Evolutionary conservation across 2,888 invertebrate genomes (phyloP).

Genomic region (Dysmachus trigonus): DNA sequence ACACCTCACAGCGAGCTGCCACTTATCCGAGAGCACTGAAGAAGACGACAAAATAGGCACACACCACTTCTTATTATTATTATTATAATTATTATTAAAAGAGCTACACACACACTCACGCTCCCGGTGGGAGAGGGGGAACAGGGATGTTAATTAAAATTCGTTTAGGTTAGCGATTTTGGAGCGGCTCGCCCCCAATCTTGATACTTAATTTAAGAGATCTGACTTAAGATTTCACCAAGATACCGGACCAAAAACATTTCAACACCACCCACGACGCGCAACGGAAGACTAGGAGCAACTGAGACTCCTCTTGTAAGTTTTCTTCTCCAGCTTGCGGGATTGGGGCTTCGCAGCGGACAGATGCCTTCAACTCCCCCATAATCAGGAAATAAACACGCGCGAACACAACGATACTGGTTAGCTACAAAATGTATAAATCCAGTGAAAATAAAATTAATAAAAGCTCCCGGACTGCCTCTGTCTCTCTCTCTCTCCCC

Average conservation of each 20-base stretch:
- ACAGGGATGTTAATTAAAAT: neutral
- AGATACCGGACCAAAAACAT: conserved; percentile 33
- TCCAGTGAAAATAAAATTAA: neutral
- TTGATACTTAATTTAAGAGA: neutral
- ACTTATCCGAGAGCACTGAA: neutral
- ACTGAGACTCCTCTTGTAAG: conserved; percentile 47
- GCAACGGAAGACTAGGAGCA: conserved; percentile 53
- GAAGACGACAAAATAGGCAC: neutral
- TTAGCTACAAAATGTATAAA: neutral
- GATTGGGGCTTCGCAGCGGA: neutral
- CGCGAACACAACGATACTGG: neutral
- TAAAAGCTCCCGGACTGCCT: conserved; percentile 1
- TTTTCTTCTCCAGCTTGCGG: conserved; percentile 23
- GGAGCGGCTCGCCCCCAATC: neutral
- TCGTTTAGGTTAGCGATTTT: neutral
- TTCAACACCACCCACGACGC: conserved; percentile 47
- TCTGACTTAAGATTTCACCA: neutral
- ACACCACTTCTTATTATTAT: no score
- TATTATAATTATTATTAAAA: neutral
- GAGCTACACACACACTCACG: conserved; percentile 2
- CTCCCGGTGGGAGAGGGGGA: neutral
- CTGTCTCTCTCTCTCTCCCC: neutral
- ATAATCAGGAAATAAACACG: conserved; percentile 1
- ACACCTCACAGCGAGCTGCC: neutral
- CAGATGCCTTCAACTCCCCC: neutral